Percentiles rank a stretch among this genome's conserved stretches.
phyloP scores from a whole-genome alignment of 1,140 invertebrate genomes.

The Drosophila jambulina region DNA sequence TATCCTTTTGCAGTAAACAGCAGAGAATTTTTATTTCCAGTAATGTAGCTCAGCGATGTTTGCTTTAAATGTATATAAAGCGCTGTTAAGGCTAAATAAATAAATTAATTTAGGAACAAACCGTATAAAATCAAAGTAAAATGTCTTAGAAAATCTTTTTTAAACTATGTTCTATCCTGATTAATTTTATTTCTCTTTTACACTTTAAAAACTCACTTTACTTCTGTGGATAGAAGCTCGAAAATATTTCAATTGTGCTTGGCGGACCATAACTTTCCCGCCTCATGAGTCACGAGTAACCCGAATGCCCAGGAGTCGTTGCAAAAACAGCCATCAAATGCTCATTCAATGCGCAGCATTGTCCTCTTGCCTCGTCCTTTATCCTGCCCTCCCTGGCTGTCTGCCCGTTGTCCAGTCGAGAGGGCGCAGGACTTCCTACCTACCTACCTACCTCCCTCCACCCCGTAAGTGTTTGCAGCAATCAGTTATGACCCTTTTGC shows the following conservation, averaged over 20 bases:
- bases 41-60: not conserved
- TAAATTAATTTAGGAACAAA: not conserved
- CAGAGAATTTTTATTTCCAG: constrained; percentile 38
- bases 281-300: constrained; percentile 25
- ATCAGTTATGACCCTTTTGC: constrained; percentile 73
- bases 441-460: too few species aligned
- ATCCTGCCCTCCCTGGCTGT: constrained; percentile 4
- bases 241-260: constrained; percentile 8
- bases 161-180: not conserved
- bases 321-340: constrained; percentile 58
- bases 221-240: not conserved
- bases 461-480: constrained; percentile 71
- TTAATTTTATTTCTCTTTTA: not conserved
- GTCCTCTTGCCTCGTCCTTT: constrained; percentile 14
- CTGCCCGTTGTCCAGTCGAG: constrained; percentile 28
- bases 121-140: too few species aligned
- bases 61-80: not conserved
- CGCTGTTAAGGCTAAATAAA: not conserved
- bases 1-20: constrained; percentile 56
- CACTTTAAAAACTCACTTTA: too few species aligned
- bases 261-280: constrained; percentile 16
- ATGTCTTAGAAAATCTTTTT: not conserved
- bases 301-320: constrained; percentile 26
- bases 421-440: not conserved
- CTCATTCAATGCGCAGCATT: constrained; percentile 55